Evolutionary conservation across 92 coral and sea anemone genomes (phyloP), one percentile per base, ranked within the genome.

Genomic region (Desmophyllum pertusum): DNA sequence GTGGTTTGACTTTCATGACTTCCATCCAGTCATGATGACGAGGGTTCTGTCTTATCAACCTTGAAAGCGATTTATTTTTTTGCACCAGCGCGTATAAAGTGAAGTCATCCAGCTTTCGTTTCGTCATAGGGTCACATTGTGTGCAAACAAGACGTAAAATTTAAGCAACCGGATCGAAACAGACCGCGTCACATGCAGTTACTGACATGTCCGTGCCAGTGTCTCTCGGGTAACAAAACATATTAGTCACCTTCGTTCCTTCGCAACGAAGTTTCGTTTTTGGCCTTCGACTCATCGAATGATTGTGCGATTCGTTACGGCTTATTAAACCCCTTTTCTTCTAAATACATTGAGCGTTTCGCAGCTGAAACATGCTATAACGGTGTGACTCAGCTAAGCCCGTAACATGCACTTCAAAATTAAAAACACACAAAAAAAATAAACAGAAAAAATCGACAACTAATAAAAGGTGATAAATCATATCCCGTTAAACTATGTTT

Each of bases 261-360:
- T 25, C 36, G 31, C 10, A 27, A 11, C 27, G 52, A 41, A 70
- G 51, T 39, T 70, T 21, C n/a, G n/a, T n/a, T n/a, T n/a, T n/a
- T n/a, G 33, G 5, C 33, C 15, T 70, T 4, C 31, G 46, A 75
- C 45, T 30, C 46, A 35, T 6, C 36, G 14, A 35, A 35, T 18
- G 33, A 52, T 25, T 13, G 37, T 77, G 70, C 70, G 55, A 70
- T 77, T 77, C 73, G 73, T 67, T 67, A 42, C 73, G 71, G 41
- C 25, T 25, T 67, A 14, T 18, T 36, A 38, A 6, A 17, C 45
- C 13, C 40, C 4, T 66, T 66, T 23, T 66, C 33, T 66, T 35
- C 41, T n/a, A n/a, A n/a, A n/a, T n/a, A 18, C 40, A 33, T 3
- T 19, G 17, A 11, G 11, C 23, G 10, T 36, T 67, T 36, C 73